Base-by-base conservation (phyloP, 2,888 invertebrate genomes). In the Gnatocerus cornutus region DNA sequence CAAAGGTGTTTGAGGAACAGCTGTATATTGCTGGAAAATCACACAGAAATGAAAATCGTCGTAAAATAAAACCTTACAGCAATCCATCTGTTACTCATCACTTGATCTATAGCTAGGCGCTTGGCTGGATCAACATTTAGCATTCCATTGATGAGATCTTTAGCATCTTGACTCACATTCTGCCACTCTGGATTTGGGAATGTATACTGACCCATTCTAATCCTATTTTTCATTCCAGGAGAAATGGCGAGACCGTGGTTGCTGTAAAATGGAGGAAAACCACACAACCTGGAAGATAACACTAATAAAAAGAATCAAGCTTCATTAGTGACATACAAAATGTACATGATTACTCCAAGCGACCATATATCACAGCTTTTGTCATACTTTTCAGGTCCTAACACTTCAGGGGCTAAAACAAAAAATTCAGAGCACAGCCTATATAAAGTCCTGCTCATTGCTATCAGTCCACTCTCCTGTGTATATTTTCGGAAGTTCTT, bases 351-450 rank as follows among this genome's bases (percentile, higher is more conserved):
- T 27, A 99, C 99, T 14, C 99, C 99, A 68, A 99, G 87, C 0
- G 98, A 98, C 99, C 99, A 99, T 82, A 99, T 93, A 88, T 99
- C 99, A 87, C 99, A 99, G 75, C 97, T 97, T 84, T 97, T 98
- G 87, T 99, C 99, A 83, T 99, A 99, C 82, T 97, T 98, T 84
- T 97, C 97, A 3, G 98, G 96, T 1, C 98, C 98, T 61, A 99
- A 87, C 3, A 99, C 97, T 90, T 98, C 85, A 29, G 85, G 85
- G 62, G 85, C 85, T 85, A 61, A 58, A 84, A 80, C 3, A 59
- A 43, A 12, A 27, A 55, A 39, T 5, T 52, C 8, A 46, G 9
- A 14, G 50, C 45, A 55, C 56, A 14, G 63, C 39, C 37, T n/a
- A 33, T 9, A 12, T n/a, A 30, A n/a, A n/a, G n/a, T n/a, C n/a